Base-by-base conservation (phyloP, 2,888 invertebrate genomes). In the Tanypteryx hageni region DNA sequence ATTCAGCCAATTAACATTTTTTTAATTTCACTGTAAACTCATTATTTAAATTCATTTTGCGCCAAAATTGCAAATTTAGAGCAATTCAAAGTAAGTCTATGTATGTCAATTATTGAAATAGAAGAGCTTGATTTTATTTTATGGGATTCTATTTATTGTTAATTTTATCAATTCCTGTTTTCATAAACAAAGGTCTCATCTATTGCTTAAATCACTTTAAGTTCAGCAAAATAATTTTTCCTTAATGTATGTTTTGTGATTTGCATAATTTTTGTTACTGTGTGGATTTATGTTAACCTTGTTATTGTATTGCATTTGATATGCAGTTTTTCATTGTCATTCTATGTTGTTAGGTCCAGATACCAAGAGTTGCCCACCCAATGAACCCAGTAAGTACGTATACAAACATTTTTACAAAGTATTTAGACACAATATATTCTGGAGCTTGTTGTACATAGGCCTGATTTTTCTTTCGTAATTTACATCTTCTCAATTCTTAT, bases 381-480 rank as follows among this genome's bases (percentile, higher is more conserved):
- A 94, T 94, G 96, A 96, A 94, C 95, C 96, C 95, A 96, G 96
- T 96, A 96, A 96, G 96, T 96, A 96, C 93, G 68, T 82, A 92
- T 68, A 64, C 89, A 76, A 76, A 89, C 64, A 64, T 89, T 89
- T 89, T 64, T 89, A 89, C 89, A 89, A 68, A 44, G 89, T 89
- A 89, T 89, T 89, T 61, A 89, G 64, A 61, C 10, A n/a, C 31
- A 68, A 44, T 64, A 89, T 44, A 64, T 44, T 57, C 61, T 89
- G 89, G 68, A 89, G 89, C 89, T 89, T 89, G 89, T 68, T 89
- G 89, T 89, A 89, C 31, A 89, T 89, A 89, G 89, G 61, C 64
- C 64, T 89, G 89, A 89, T 44, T 89, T 68, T 64, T 64, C 64
- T 31, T 22, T 44, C 1, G 44, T 89, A 13, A 68, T 18, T 89